Base-by-base conservation (phyloP, 2,113 vertebrate species). In the Nyctibius bracteatus region DNA sequence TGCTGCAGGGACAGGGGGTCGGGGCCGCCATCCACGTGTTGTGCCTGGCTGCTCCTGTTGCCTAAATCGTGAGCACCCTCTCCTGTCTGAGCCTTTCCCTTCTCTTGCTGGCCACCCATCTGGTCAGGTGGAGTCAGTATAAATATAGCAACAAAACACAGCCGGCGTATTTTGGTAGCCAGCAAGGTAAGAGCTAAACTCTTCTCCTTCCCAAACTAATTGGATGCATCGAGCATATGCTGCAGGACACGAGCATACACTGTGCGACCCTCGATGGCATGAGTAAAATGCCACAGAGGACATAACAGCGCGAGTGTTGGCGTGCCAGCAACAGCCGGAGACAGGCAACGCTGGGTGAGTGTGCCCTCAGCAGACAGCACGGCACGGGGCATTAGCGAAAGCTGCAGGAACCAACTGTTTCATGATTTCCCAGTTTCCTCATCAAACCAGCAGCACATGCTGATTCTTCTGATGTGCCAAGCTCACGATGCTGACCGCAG, bases 51-150 rank as follows among this genome's bases (percentile, higher is more conserved):
- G 0, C 3, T 15, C 15, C 33, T 9, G 0, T 61, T 90, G 24
- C 78, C 84, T 91, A 87, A 87, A 85, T 54, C 83, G 0, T 81
- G 20, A 95, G 95, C 93, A 96, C 93, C 96, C 90, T 81, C 95
- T 97, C 95, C 95, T 51, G 95, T 92, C 93, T 24, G 66, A 11
- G 82, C 59, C 70, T 66, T 24, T 75, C 73, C 66, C 59, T 70
- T 51, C 74, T 57, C 79, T 23, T 18, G 41, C 35, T 28, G 67
- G 67, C 58, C 63, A 39, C 41, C 28, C 15, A 5, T 28, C n/a
- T 0, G 2, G 12, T 55, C 31, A 23, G 21, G 43, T 5, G 83
- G 8, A 63, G 7, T 7, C 47, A 22, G 68, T 43, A 19, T 12
- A 14, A 61, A 81, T 14, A 5, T 0, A 73, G 57, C 23, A 23